Conservation (phyloP, 2,113 vertebrate genomes). For the Otolemur garnettii region DNA sequence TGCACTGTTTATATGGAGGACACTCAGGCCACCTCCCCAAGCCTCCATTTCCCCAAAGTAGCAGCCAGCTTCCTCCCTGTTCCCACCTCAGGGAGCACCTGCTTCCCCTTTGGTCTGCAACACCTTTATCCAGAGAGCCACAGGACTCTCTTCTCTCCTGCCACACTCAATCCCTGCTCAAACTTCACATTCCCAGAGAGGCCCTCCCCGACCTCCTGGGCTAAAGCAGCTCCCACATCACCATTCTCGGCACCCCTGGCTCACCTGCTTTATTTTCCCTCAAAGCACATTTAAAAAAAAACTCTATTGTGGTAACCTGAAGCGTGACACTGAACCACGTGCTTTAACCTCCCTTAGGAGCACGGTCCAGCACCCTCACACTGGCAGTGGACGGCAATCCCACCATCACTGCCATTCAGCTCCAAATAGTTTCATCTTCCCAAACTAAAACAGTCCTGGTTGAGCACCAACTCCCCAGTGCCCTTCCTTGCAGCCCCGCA, state of each 20-base stretch:
- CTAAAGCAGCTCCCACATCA: accelerated
- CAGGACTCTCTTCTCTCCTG: not conserved
- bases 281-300: not conserved
- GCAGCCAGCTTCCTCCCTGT: not conserved
- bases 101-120: accelerated
- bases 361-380: accelerated
- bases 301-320: not conserved
- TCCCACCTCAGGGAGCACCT: not conserved
- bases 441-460: accelerated
- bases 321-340: accelerated
- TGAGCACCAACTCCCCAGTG: accelerated
- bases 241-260: not conserved
- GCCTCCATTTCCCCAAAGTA: not conserved
- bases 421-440: not conserved
- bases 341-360: accelerated
- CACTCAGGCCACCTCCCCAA: too few species aligned
- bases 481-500: not conserved
- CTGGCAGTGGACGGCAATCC: too few species aligned
- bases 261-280: too few species aligned
- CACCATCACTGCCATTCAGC: accelerated
- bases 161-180: not conserved
- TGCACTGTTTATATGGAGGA: accelerated
- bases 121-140: not conserved
- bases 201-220: not conserved
- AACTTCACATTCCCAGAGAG: accelerated